Evolutionary conservation across 2,888 invertebrate genomes (phyloP), one percentile per base, ranked within the genome.

Genomic region (Conus canariensis): DNA sequence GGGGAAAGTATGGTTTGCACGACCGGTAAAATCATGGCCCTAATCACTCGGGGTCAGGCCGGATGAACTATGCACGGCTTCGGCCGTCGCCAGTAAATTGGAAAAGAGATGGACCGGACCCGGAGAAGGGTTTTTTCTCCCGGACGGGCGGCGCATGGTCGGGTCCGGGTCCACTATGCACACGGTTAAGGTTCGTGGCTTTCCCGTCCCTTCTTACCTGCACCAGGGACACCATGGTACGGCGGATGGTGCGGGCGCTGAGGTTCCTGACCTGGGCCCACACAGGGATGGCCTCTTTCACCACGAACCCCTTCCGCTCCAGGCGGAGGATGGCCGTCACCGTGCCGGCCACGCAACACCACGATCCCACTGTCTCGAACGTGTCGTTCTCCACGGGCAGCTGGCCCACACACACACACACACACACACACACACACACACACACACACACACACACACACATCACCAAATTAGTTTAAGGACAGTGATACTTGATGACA

Each of bases 251-350:
- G 88, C 95, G 92, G 8, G 94, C 94, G 88, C 94, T 95, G 88
- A 95, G 94, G 91, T 95, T 95, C 91, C 95, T 95, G 59, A 95
- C 94, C 91, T 95, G 95, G 22, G 95, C 95, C 93, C 94, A 95
- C 30, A 95, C 94, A 10, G 95, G 95, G 80, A 95, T 95, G 58
- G 95, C 95, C 91, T 95, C 95, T 87, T 94, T 94, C 19, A 95
- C 91, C 16, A 94, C 93, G 89, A 93, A 95, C 8, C 95, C 95
- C 92, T 95, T 95, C 87, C 94, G 93, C 90, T 95, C 95, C 64
- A 95, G 93, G 90, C 93, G 93, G 0, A 95, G 91, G 14, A 93
- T 92, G 70, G 95, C 95, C 9, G 95, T 95, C 8, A 95, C 95
- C 1, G 95, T 95, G 16, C 95, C 95, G 7, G 95, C 93, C 67